Percentiles rank a stretch among this genome's conserved stretches.
Conservation (phyloP, 1,140 invertebrate species). For the Asbolus verrucosus region DNA sequence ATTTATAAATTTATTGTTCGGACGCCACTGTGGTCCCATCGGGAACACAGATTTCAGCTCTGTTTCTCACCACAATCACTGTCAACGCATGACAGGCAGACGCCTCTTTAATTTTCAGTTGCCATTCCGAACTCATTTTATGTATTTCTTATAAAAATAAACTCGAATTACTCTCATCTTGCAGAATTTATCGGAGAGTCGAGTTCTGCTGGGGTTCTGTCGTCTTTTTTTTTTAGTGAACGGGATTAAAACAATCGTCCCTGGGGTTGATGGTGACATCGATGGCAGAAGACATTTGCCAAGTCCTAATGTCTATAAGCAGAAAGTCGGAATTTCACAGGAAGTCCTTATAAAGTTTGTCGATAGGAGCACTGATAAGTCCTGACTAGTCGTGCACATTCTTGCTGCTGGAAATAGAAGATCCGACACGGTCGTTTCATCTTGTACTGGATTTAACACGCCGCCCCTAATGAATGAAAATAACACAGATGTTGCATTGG, state of each 20-base stretch:
- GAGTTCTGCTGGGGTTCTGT: neutral
- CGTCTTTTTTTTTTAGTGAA: constrained; percentile 12
- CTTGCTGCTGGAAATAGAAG: constrained; percentile 33
- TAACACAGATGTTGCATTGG: constrained; percentile 35
- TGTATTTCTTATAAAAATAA: too few relatives aligned
- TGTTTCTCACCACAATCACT: too few relatives aligned
- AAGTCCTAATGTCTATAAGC: constrained; percentile 14
- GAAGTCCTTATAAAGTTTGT: constrained; percentile 37
- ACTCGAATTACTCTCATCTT: too few relatives aligned
- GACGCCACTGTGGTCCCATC: too few relatives aligned
- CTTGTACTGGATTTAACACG: constrained; percentile 35
- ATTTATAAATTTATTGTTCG: too few relatives aligned
- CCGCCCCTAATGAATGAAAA: constrained; percentile 34
- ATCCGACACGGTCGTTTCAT: constrained; percentile 33
- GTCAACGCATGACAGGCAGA: too few relatives aligned
- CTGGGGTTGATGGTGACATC: neutral
- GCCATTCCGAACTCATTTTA: too few relatives aligned
- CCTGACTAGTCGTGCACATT: constrained; percentile 27
- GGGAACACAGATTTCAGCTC: too few relatives aligned
- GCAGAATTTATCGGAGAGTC: too few relatives aligned
- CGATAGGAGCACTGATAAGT: constrained; percentile 34
- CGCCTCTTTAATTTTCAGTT: too few relatives aligned
- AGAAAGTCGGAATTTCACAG: constrained; percentile 24
- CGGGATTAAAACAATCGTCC: constrained; percentile 19
- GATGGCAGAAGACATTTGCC: constrained; percentile 17